These are phyloP conservation scores for Erebia aethiops DNA, from an alignment of 2,888 invertebrate genomes.

Conservation along the genomic window DNA sequence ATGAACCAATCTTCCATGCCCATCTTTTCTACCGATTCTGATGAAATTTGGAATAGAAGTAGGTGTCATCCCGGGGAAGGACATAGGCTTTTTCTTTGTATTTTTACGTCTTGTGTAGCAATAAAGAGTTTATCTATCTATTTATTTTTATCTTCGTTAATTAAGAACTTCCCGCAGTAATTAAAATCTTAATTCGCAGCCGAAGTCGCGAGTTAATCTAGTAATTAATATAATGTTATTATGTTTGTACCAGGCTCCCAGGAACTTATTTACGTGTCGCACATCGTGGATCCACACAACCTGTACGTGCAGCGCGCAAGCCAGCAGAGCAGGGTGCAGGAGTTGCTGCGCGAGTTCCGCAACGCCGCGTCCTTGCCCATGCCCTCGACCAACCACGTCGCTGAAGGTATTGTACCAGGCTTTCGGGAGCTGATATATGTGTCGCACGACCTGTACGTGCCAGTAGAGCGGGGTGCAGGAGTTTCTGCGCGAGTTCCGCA, in stretches of 20 bases:
- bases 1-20: no score
- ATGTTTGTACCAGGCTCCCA: not conserved
- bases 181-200: no score
- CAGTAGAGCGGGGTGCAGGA: no score
- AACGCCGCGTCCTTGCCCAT: not conserved
- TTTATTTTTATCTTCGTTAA: no score
- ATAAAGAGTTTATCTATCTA: no score
- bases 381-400: not conserved
- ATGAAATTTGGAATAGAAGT: slow-evolving; percentile 47
- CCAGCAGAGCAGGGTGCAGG: slow-evolving; percentile 62
- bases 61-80: no score
- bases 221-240: no score
- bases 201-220: not conserved
- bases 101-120: no score
- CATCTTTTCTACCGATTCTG: no score
- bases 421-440: slow-evolving; percentile 77
- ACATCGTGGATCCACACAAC: slow-evolving; percentile 83
- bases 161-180: no score
- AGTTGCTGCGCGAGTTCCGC: not conserved
- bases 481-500: no score
- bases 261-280: slow-evolving; percentile 64
- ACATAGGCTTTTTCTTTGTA: no score
- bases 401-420: slow-evolving; percentile 52
- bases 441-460: slow-evolving; percentile 59
- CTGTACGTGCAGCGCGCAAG: slow-evolving; percentile 83